A percentile compares a stretch with the other conserved stretches of the same genome.
These are phyloP conservation scores for Seriola rivoliana DNA, from an alignment of 2,113 vertebrate genomes.

Conservation along the genomic window DNA sequence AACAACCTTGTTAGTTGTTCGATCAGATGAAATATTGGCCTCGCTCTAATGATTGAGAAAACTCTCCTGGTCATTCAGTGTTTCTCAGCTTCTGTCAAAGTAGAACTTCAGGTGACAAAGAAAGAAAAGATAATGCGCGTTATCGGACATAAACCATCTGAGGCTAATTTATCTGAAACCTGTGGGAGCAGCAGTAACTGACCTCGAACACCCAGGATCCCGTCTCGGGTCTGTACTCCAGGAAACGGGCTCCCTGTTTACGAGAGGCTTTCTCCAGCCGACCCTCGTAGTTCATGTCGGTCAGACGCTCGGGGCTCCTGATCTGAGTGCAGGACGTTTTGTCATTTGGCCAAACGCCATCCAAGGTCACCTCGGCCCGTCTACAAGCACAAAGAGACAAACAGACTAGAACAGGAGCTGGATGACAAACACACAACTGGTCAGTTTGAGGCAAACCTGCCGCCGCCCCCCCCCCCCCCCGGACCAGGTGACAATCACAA, in stretches of 20 bases:
- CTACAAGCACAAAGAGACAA: slow-evolving; percentile 39
- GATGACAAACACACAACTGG: too few relatives aligned
- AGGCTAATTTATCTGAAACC: background rate
- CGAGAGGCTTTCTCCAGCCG: slow-evolving; percentile 92
- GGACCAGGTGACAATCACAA: too few relatives aligned
- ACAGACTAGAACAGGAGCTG: background rate
- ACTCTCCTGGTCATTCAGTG: background rate
- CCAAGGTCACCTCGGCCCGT: slow-evolving; percentile 93
- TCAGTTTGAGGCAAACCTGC: too few relatives aligned
- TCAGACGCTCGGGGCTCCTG: slow-evolving; percentile 91
- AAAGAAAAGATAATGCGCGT: background rate
- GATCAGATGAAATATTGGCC: too few relatives aligned
- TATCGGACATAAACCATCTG: background rate
- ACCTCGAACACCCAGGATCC: slow-evolving; percentile 98
- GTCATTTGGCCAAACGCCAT: slow-evolving; percentile 97
- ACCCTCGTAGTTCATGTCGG: slow-evolving; percentile 93
- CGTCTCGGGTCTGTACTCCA: slow-evolving; percentile 94
- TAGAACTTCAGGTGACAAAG: background rate
- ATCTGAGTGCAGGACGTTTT: slow-evolving; percentile 93
- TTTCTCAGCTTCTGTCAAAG: background rate
- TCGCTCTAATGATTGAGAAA: background rate
- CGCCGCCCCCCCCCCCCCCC: too few relatives aligned
- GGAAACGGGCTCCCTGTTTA: slow-evolving; percentile 93
- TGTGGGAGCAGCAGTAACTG: background rate
- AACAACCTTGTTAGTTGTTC: too few relatives aligned